A percentile compares a stretch with the other conserved stretches of the same genome.
phyloP scores from a whole-genome alignment of 1,140 invertebrate genomes.

The Dolichoris vasculosae region DNA sequence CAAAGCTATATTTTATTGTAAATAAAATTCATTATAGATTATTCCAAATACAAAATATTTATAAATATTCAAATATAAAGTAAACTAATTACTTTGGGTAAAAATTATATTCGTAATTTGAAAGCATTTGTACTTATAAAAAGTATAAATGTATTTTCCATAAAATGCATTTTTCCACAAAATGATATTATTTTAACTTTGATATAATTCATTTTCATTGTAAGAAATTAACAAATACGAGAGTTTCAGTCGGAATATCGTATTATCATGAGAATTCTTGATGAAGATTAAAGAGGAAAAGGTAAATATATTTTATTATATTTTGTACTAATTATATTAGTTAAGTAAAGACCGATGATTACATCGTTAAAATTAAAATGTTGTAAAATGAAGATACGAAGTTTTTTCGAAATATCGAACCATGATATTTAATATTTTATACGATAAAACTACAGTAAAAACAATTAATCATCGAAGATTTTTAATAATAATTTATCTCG shows the following conservation, averaged over 20 bases:
- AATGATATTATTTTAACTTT: background rate
- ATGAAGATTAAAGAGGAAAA: slow-evolving; percentile 1
- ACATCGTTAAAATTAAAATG: background rate
- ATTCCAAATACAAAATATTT: too few relatives aligned
- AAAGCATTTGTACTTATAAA: background rate
- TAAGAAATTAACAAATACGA: background rate
- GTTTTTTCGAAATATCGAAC: background rate
- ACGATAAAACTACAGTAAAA: too few relatives aligned
- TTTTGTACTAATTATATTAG: background rate
- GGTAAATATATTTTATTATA: background rate
- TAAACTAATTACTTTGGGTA: background rate
- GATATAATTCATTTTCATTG: background rate
- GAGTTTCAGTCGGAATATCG: background rate
- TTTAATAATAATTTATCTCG: too few relatives aligned
- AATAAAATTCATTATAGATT: too few relatives aligned
- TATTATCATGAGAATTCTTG: background rate
- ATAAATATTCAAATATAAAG: too few relatives aligned
- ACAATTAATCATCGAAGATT: too few relatives aligned
- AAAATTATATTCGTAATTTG: background rate
- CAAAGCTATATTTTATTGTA: too few relatives aligned
- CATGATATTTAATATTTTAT: too few relatives aligned
- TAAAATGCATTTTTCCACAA: background rate
- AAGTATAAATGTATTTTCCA: background rate
- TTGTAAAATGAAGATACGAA: background rate
- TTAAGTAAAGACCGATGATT: background rate